Percentiles rank a stretch among this genome's conserved stretches.
Conservation (phyloP, 2,888 invertebrate genomes). For the Yponomeuta sedellus region DNA sequence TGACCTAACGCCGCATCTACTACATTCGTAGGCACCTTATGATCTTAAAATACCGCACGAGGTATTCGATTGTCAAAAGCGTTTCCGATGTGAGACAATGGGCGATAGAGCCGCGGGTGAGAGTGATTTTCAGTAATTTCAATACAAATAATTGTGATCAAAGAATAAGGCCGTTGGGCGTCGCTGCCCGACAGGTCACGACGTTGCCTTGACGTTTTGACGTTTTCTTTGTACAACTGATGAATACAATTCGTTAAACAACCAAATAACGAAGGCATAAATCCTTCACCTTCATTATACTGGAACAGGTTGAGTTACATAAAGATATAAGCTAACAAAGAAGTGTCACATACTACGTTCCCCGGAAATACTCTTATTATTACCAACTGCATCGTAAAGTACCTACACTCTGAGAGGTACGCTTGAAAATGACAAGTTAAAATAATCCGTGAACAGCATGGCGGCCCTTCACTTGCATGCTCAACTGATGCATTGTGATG, state of each 20-base stretch:
- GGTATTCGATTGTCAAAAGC: constrained; percentile 49
- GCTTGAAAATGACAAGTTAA: constrained; percentile 75
- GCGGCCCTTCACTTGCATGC: constrained; percentile 66
- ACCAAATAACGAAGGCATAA: not conserved
- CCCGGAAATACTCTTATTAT: constrained; percentile 71
- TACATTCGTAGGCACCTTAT: not conserved
- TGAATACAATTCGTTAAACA: not conserved
- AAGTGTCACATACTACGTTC: constrained; percentile 53
- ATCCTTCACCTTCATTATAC: not conserved
- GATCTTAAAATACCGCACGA: not conserved
- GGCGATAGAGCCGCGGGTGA: constrained; percentile 38
- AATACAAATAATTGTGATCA: constrained; percentile 54
- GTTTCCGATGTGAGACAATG: constrained; percentile 48
- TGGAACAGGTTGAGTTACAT: not conserved
- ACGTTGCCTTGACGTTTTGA: constrained; percentile 26
- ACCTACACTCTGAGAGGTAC: constrained; percentile 60
- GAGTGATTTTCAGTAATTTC: constrained; percentile 58
- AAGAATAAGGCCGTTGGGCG: constrained; percentile 42
- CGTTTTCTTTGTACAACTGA: not conserved
- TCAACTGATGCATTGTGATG: constrained; percentile 72
- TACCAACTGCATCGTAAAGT: constrained; percentile 54
- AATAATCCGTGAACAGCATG: constrained; percentile 69
- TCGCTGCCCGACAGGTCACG: constrained; percentile 42
- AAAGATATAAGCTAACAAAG: constrained; percentile 33
- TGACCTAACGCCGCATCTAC: not conserved